A percentile compares a stretch with the other conserved stretches of the same genome.
phyloP scores from a whole-genome alignment of 2,113 vertebrate species.

The Pachyramphus minor region DNA sequence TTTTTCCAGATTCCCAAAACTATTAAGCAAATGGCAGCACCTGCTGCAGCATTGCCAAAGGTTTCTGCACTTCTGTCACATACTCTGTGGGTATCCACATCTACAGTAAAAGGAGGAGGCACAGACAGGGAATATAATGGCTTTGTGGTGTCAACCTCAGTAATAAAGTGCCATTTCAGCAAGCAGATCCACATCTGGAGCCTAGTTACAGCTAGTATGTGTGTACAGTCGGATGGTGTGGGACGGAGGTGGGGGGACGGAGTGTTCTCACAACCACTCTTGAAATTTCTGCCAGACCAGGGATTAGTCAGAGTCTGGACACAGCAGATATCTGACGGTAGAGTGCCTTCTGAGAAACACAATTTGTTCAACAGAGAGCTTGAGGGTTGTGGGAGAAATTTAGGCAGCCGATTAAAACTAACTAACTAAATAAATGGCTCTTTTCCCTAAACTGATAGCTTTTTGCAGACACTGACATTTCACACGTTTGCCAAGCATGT shows the following conservation, averaged over 20 bases:
- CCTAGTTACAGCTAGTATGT: rapidly evolving
- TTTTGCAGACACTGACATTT: background rate
- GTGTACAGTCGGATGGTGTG: background rate
- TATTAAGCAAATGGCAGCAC: background rate
- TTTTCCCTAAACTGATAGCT: background rate
- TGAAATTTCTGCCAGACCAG: background rate
- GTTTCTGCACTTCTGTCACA: background rate
- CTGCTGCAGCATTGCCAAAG: background rate
- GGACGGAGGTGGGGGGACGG: background rate
- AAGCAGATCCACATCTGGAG: background rate
- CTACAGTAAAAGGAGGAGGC: background rate
- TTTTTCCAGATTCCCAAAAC: background rate
- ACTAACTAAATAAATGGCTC: rapidly evolving
- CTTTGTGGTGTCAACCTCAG: background rate
- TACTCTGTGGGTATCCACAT: background rate
- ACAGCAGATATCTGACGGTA: background rate
- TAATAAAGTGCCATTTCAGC: background rate
- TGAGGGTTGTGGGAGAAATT: background rate
- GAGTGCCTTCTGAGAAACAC: background rate
- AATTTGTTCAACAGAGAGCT: background rate
- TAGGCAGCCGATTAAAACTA: background rate
- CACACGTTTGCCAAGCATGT: background rate
- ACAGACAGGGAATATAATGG: background rate
- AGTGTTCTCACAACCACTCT: background rate
- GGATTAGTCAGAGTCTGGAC: background rate